A percentile compares a stretch with the other conserved stretches of the same genome.
Conservation (phyloP, 37 sponge, comb jelly and placozoan genomes). For the Mnemiopsis leidyi region DNA sequence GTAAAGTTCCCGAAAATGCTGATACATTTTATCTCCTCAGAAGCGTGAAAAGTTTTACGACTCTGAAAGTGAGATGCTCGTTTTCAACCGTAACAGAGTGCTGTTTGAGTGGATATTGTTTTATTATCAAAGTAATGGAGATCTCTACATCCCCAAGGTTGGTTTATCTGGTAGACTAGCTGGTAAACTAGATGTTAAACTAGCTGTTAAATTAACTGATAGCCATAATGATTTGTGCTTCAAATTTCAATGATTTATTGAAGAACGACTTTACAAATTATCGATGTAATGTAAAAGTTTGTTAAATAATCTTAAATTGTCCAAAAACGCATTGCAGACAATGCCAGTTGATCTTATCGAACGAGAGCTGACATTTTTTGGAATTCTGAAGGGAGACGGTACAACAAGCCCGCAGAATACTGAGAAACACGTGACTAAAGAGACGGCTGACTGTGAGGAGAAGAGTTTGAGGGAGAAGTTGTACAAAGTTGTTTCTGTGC, state of each 20-base stretch:
- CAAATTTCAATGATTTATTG: too few relatives aligned
- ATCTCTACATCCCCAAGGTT: slow-evolving; percentile 29
- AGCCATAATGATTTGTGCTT: too few relatives aligned
- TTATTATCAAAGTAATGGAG: not conserved
- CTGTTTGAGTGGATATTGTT: not conserved
- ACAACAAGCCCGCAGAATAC: not conserved
- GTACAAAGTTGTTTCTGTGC: not conserved
- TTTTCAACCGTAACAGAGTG: not conserved
- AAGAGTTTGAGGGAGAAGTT: not conserved
- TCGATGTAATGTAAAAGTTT: too few relatives aligned
- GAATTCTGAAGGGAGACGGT: not conserved
- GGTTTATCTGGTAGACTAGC: too few relatives aligned
- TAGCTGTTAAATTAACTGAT: too few relatives aligned
- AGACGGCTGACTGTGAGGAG: not conserved
- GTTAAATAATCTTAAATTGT: too few relatives aligned
- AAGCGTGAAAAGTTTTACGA: not conserved
- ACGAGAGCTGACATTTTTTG: not conserved
- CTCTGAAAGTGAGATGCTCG: not conserved
- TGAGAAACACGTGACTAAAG: not conserved
- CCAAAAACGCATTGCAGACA: too few relatives aligned
- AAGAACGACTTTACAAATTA: too few relatives aligned
- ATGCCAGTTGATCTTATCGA: slow-evolving; percentile 2
- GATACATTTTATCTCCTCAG: too few relatives aligned
- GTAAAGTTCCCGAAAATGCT: too few relatives aligned
- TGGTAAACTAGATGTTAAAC: too few relatives aligned